Percentiles rank a stretch among this genome's conserved stretches.
Evolutionary conservation across 2,113 vertebrate genomes (phyloP).

Genomic region (Nycticebus coucang): DNA sequence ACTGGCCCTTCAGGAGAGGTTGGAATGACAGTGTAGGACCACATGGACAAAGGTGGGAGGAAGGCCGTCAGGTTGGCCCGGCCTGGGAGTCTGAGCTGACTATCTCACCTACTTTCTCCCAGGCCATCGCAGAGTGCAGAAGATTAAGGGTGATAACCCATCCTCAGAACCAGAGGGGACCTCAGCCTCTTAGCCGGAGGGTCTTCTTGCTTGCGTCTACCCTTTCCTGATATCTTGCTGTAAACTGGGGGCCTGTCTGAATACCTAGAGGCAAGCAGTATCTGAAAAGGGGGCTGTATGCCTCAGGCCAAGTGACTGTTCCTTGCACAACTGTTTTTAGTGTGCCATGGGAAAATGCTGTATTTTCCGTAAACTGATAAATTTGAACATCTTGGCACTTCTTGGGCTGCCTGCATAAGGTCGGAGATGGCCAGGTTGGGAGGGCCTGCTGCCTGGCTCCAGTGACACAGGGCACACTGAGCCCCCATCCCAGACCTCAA

Average conservation of each 20-base stretch:
- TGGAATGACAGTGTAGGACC: neutral
- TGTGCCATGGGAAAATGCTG: neutral
- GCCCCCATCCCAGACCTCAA: neutral
- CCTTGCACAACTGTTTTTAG: neutral
- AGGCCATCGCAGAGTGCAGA: neutral
- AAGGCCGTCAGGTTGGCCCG: neutral
- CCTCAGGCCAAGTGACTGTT: neutral
- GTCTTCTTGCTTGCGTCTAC: neutral
- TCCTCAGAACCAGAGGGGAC: neutral
- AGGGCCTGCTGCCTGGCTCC: neutral
- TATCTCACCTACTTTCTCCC: neutral
- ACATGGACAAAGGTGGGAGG: fast-evolving
- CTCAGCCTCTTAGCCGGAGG: slow-evolving; percentile 12
- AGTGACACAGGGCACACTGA: neutral
- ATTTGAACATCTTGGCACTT: slow-evolving; percentile 11
- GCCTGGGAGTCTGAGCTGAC: neutral
- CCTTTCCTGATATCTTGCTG: neutral
- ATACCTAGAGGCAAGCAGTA: neutral
- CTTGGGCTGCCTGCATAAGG: neutral
- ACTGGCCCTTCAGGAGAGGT: neutral
- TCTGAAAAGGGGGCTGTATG: neutral
- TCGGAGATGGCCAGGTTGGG: neutral
- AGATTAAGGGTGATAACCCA: neutral
- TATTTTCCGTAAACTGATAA: slow-evolving; percentile 20
- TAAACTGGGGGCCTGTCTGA: neutral